Conservation (phyloP, 2,888 invertebrate genomes). For the Athalia rosae region DNA sequence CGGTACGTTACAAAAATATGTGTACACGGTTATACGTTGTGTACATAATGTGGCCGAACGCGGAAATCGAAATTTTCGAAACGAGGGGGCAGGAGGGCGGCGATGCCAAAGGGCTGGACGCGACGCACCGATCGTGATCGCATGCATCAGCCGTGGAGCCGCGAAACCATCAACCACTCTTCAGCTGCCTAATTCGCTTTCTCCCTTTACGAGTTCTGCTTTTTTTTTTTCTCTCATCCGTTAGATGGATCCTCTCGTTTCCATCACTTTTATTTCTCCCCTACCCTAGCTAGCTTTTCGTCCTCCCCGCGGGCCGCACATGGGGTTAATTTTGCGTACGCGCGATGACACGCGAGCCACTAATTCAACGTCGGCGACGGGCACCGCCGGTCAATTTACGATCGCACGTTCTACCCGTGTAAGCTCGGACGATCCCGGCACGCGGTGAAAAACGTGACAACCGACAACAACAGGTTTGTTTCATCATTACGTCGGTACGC, state of each 20-base stretch:
- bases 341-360: background rate
- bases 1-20: constrained; percentile 50
- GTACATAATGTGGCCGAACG: background rate
- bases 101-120: background rate
- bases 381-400: no score
- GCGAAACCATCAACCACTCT: constrained; percentile 27
- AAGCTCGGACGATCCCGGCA: no score
- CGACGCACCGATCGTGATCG: constrained; percentile 8
- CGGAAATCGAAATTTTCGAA: background rate
- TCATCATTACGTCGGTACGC: no score
- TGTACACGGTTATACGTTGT: background rate
- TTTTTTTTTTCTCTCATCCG: background rate
- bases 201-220: background rate
- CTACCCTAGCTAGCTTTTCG: no score
- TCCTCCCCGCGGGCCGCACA: background rate
- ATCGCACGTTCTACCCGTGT: no score
- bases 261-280: background rate
- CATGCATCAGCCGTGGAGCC: background rate
- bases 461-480: no score
- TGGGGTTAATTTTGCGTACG: background rate
- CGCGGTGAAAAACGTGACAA: no score
- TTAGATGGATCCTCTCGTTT: background rate
- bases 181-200: constrained; percentile 37
- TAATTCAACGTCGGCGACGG: no score
- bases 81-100: background rate